Base-by-base conservation (phyloP, 2,888 invertebrate species). In the Rotaria magnacalcarata region DNA sequence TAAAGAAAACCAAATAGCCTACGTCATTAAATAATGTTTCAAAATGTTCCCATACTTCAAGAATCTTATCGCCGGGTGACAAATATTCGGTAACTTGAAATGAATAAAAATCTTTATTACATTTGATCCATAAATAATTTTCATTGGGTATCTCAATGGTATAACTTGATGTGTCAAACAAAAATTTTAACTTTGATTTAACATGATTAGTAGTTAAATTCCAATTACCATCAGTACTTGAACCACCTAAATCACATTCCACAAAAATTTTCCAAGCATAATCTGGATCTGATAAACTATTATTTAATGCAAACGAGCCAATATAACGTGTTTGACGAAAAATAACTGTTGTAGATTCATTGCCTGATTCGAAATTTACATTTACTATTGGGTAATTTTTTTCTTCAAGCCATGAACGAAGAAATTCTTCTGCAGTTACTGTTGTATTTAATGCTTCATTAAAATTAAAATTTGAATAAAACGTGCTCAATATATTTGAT, bases 81-180 rank as follows among this genome's bases (percentile, higher is more conserved):
- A 80, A 24, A 47, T 86, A 86, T 16, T 86, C 86, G 16, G 86
- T 86, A 50, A 86, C 58, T 52, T 86, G 85, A 56, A 54, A 86
- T 21, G 85, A 85, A 84, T 84, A 85, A 19, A 86, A 86, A 75
- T 86, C 80, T 85, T 86, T 86, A 60, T 86, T 85, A 47, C 86
- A 86, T 75, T 86, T 86, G 16, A 86, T 84, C 86, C 86, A 86
- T 24, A 56, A 6, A 47, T 86, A 86, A 24, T 60, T 41, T 47
- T 75, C 43, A 43, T 80, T 80, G n/a, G 41, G 11, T 2, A 84
- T 19, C 80, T 43, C 16, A 54, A 85, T 6, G 11, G 21, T 24
- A 47, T 58, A 14, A 11, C 4, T 50, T 80, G 60, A 21, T 34
- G 34, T 21, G 8, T 75, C 41, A 47, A 52, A 16, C 27, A 86